A percentile compares a stretch with the other conserved stretches of the same genome.
phyloP scores from a whole-genome alignment of 2,113 vertebrate genomes.

The Uria lomvia region DNA sequence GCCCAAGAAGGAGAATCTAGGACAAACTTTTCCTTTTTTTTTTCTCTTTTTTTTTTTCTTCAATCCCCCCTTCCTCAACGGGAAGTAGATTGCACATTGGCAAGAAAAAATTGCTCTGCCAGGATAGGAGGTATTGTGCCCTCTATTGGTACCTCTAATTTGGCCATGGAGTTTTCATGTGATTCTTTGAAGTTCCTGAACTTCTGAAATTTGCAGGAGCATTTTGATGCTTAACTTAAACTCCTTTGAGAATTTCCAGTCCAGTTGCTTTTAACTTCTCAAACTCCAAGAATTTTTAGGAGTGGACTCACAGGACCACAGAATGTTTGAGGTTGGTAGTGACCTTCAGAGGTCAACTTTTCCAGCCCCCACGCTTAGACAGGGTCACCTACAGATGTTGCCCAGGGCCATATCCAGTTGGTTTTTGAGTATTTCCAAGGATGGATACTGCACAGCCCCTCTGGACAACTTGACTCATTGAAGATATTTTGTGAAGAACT shows the following conservation, averaged over 20 bases:
- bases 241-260: background rate
- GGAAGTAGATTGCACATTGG: background rate
- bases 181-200: background rate
- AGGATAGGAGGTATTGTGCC: background rate
- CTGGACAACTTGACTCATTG: accelerated
- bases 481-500: background rate
- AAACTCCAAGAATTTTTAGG: background rate
- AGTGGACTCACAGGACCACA: background rate
- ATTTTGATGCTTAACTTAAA: background rate
- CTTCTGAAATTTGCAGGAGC: background rate
- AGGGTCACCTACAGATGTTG: background rate
- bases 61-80: accelerated
- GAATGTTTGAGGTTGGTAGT: background rate
- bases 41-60: no score
- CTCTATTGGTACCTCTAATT: background rate
- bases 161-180: background rate
- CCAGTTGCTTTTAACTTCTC: background rate
- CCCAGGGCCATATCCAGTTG: background rate
- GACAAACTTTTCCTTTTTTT: no score
- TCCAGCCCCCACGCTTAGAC: background rate
- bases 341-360: background rate
- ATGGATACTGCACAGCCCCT: background rate
- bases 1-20: background rate
- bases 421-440: background rate
- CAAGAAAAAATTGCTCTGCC: background rate